A percentile compares a stretch with the other conserved stretches of the same genome.
These are phyloP conservation scores for Sander vitreus DNA, from an alignment of 2,113 vertebrate genomes.

Conservation along the genomic window DNA sequence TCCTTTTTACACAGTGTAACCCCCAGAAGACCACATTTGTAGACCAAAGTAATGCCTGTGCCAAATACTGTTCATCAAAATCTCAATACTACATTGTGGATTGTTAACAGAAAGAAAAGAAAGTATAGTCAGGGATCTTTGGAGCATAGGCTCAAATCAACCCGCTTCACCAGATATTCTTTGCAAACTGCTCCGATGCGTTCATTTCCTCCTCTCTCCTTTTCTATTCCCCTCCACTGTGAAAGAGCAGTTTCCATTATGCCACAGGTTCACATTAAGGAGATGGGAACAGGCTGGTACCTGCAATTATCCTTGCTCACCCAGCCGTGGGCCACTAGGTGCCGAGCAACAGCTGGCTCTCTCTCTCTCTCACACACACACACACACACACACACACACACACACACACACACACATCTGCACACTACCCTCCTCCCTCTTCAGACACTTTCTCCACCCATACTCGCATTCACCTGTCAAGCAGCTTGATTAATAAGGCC, in stretches of 20 bases:
- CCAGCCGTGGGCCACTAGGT: conserved; percentile 69
- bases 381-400: conserved; percentile 37
- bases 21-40: background rate
- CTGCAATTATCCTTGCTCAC: conserved; percentile 83
- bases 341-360: conserved; percentile 74
- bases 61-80: background rate
- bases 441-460: conserved; percentile 51
- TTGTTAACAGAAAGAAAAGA: background rate
- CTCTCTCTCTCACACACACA: conserved; percentile 31
- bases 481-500: conserved; percentile 75
- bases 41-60: background rate
- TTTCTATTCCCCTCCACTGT: conserved; percentile 30
- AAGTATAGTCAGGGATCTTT: background rate
- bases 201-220: conserved; percentile 48
- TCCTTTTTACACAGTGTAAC: background rate
- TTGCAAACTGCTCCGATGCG: conserved; percentile 2
- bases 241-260: conserved; percentile 67
- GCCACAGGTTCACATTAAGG: conserved; percentile 73
- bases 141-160: conserved; percentile 19
- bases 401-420: conserved; percentile 44
- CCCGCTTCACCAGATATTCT: conserved; percentile 27
- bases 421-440: conserved; percentile 26
- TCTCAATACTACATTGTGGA: background rate
- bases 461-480: conserved; percentile 72
- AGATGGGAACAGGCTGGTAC: conserved; percentile 78